A percentile compares a stretch with the other conserved stretches of the same genome.
These are phyloP conservation scores for Gallinago media DNA, from an alignment of 2,113 vertebrate species.

Conservation along the genomic window DNA sequence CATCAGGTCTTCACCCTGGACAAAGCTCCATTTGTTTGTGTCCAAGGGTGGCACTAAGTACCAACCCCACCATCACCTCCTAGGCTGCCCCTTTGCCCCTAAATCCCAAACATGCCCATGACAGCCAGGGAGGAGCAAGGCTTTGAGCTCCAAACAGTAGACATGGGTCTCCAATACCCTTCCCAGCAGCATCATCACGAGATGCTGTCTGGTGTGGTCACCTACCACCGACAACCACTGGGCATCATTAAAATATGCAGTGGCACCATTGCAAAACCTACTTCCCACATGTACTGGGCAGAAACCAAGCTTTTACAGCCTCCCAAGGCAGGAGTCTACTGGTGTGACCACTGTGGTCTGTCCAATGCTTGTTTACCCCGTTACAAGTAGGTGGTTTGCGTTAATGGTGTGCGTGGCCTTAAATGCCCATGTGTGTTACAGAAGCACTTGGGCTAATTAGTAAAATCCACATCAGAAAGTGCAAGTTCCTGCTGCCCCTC, in stretches of 20 bases:
- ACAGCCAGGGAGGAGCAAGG: not conserved
- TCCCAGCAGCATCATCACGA: not conserved
- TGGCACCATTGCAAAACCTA: not conserved
- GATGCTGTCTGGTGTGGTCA: not conserved
- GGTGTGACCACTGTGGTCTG: not conserved
- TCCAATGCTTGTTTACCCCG: not conserved
- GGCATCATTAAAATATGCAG: not conserved
- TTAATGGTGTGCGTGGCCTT: not conserved
- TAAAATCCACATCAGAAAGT: constrained; percentile 33
- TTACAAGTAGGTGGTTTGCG: not conserved
- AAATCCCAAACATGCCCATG: not conserved
- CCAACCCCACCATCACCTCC: not conserved
- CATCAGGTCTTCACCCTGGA: not conserved
- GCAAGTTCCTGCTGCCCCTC: constrained; percentile 1
- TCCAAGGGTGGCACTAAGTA: not conserved
- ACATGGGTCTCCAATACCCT: accelerated
- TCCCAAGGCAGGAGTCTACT: not conserved
- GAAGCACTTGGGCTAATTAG: constrained; percentile 8
- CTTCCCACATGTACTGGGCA: not conserved
- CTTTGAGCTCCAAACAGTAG: not conserved
- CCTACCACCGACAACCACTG: not conserved
- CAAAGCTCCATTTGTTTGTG: not conserved
- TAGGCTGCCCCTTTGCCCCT: not conserved
- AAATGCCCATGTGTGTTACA: not conserved
- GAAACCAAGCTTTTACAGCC: not conserved